These are phyloP conservation scores for Halocynthia aurantium DNA, from an alignment of 23 tunicate species.

Conservation along the genomic window DNA sequence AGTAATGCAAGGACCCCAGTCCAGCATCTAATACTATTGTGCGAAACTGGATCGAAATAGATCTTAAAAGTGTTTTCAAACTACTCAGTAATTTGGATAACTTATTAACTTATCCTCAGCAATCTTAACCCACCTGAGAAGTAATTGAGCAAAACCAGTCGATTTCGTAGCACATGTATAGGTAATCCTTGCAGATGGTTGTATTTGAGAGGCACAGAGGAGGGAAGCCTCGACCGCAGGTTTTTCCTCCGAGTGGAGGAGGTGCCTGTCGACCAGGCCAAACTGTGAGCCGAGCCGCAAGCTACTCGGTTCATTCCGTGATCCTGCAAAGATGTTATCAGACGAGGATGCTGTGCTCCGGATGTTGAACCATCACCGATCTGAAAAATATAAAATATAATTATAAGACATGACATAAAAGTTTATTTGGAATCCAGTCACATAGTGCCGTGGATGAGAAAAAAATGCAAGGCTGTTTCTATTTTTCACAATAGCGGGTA, in stretches of 20 bases:
- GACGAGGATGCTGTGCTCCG: constrained; percentile 41
- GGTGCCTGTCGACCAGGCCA: constrained; percentile 63
- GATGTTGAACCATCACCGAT: constrained; percentile 74
- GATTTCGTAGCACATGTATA: constrained; percentile 44
- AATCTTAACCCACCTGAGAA: constrained; percentile 50
- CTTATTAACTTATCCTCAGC: neutral
- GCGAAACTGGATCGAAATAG: neutral
- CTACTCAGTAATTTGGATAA: neutral
- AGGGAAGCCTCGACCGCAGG: constrained; percentile 36
- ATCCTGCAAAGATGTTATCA: constrained; percentile 51
- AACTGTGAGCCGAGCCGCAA: constrained; percentile 88
- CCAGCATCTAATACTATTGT: neutral
- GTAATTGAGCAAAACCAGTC: constrained; percentile 52
- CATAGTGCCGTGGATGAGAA: too few relatives aligned
- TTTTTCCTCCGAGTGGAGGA: neutral
- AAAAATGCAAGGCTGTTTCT: neutral
- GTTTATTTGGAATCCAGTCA: too few relatives aligned
- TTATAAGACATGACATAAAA: too few relatives aligned
- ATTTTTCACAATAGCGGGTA: neutral
- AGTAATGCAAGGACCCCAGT: neutral
- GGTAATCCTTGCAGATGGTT: constrained; percentile 52
- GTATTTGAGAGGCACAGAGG: constrained; percentile 59
- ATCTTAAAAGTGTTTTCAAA: too few relatives aligned
- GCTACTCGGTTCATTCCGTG: constrained; percentile 58
- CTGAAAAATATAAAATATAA: constrained; percentile 10